These are phyloP conservation scores for Hippocampus mohnikei DNA, from an alignment of 2,113 vertebrate species.

Conservation along the genomic window DNA sequence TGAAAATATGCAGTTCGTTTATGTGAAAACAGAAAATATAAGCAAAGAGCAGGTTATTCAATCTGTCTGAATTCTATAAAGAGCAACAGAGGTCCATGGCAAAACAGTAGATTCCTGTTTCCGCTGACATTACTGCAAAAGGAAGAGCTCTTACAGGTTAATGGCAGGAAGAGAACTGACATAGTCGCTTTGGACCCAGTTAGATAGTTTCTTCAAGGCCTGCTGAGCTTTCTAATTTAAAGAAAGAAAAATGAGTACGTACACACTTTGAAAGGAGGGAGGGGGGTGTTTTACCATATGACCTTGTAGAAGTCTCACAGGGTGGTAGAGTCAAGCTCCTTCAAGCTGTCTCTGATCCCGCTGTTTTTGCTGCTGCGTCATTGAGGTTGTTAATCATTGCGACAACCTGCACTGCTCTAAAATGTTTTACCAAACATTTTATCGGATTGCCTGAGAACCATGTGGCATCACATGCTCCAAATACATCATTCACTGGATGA, in stretches of 20 bases:
- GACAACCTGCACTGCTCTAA: slow-evolving; percentile 56
- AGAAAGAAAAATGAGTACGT: slow-evolving; percentile 5
- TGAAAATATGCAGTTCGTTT: not conserved
- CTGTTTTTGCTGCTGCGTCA: slow-evolving; percentile 26
- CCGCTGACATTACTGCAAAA: not conserved
- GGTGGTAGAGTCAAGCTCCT: slow-evolving; percentile 33
- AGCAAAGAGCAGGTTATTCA: not conserved
- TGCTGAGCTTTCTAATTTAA: slow-evolving; percentile 46
- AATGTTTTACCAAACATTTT: slow-evolving; percentile 53
- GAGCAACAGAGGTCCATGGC: slow-evolving; percentile 7
- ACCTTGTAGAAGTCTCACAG: slow-evolving; percentile 47
- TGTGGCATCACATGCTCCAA: slow-evolving; percentile 18
- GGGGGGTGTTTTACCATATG: slow-evolving; percentile 24
- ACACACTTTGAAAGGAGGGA: slow-evolving; percentile 40
- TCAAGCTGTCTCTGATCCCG: slow-evolving; percentile 20
- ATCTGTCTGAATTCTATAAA: not conserved
- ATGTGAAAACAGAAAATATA: not conserved
- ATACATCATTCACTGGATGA: slow-evolving; percentile 26
- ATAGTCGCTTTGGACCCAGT: slow-evolving; percentile 37
- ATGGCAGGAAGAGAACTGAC: slow-evolving; percentile 37
- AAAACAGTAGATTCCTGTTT: slow-evolving; percentile 9
- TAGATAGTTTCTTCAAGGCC: slow-evolving; percentile 47
- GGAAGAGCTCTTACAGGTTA: slow-evolving; percentile 37
- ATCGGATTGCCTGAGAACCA: slow-evolving; percentile 42
- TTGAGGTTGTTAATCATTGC: slow-evolving; percentile 61